Conservation (phyloP, 2,113 vertebrate genomes). For the Cinclus mexicanus region DNA sequence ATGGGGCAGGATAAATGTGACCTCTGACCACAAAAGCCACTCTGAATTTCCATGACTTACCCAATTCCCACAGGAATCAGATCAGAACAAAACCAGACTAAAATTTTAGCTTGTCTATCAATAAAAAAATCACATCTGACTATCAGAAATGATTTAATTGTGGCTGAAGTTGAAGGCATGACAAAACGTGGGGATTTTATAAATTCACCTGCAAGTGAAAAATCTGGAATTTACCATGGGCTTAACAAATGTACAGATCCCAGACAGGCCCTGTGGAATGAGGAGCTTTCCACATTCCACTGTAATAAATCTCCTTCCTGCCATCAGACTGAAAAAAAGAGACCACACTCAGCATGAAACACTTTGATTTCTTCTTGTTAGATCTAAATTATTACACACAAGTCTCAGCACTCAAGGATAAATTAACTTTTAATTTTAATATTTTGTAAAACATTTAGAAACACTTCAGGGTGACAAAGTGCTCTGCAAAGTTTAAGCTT, state of each 20-base stretch:
- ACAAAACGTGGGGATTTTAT: neutral
- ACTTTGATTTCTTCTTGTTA: neutral
- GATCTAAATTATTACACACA: neutral
- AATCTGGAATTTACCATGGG: neutral
- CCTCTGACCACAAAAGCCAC: neutral
- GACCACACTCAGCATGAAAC: neutral
- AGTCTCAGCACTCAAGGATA: neutral
- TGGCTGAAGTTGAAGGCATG: neutral
- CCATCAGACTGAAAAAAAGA: neutral
- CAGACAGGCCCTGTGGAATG: neutral
- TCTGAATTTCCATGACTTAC: neutral
- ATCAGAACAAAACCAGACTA: neutral
- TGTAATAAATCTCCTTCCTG: neutral
- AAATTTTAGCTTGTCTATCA: neutral
- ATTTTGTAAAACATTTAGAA: constrained; percentile 23
- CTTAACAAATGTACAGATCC: neutral
- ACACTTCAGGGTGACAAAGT: neutral
- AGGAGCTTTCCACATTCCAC: neutral
- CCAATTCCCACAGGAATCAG: neutral
- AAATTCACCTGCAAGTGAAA: neutral
- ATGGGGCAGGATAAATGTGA: neutral
- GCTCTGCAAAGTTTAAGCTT: neutral
- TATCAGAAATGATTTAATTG: neutral
- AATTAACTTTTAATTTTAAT: constrained; percentile 23
- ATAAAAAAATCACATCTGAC: neutral